Percentiles rank a stretch among this genome's conserved stretches.
These are phyloP conservation scores for Dasysyrphus albostriatus DNA, from an alignment of 2,888 invertebrate genomes.

Conservation along the genomic window DNA sequence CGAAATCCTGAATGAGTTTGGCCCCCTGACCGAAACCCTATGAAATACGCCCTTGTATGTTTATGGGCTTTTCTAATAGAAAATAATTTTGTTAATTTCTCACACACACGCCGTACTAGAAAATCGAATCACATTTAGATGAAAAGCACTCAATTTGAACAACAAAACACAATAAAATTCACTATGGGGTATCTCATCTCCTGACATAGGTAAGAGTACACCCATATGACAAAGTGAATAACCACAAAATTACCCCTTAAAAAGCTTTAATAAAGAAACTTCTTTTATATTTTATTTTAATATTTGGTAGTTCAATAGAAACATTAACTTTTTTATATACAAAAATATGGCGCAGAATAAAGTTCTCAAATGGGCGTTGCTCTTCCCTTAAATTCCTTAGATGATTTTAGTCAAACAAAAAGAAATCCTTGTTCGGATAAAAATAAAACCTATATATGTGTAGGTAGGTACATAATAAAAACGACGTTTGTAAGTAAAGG, in stretches of 20 bases:
- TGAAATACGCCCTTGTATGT: too few relatives aligned
- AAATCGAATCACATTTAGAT: too few relatives aligned
- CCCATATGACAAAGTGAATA: background rate
- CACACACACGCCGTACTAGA: too few relatives aligned
- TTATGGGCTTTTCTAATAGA: too few relatives aligned
- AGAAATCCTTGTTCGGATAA: constrained; percentile 5
- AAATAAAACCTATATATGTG: background rate
- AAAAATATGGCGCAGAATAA: background rate
- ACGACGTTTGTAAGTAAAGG: constrained; percentile 17
- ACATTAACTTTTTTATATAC: background rate
- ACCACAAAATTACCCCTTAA: background rate
- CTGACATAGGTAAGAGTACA: too few relatives aligned
- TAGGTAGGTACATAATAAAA: background rate
- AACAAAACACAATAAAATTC: too few relatives aligned
- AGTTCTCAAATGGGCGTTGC: constrained; percentile 11
- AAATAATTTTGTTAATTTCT: too few relatives aligned
- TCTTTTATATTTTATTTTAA: background rate
- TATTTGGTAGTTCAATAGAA: constrained; percentile 9
- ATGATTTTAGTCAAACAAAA: background rate
- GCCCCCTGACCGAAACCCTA: too few relatives aligned
- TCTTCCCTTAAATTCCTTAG: background rate
- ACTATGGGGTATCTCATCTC: too few relatives aligned
- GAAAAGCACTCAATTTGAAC: too few relatives aligned
- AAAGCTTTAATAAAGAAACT: background rate
- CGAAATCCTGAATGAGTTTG: too few relatives aligned